Evolutionary conservation across 1,140 invertebrate species (phyloP), one percentile per base, ranked within the genome.

Genomic region (Drosophila mauritiana): DNA sequence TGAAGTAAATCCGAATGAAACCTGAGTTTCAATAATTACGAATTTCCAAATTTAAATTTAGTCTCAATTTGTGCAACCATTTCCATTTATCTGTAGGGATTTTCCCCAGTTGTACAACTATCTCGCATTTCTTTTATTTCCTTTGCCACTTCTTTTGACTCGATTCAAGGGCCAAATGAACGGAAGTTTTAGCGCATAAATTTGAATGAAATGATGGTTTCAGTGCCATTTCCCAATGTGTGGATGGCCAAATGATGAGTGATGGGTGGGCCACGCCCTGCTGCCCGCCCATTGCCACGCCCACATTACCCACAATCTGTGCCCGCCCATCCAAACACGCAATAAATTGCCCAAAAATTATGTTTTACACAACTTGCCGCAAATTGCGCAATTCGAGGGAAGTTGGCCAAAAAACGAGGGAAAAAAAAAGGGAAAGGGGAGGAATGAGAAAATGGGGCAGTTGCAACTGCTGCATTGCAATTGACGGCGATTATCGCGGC

Each of bases 141-240:
- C 67, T 67, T 20, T 46, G 64, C 75, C 55, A 80, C 70, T 81
- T 85, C 65, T 81, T 70, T 48, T 37, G 42, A 55, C 48, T 70
- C 15, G 67, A 69, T 56, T 70, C 42, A 59, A 65, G 64, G 63
- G 55, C 75, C 69, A 88, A 82, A 76, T 73, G 67, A 86, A 73
- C 83, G 83, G 83, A 86, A 86, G 84, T 89, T 83, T 86, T 83
- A 79, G 84, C 79, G 83, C 83, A 86, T 89, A 86, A 86, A 86
- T 89, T 89, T 88, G 67, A 89, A 62, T 83, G 63, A 69, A 49
- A 76, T 40, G 74, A 68, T 70, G 55, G 68, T 78, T 49, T 62
- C 57, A 34, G 57, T 52, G 48, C 78, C 43, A 39, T 54, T 36
- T 39, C 6, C 42, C 65, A 25, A 70, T 72, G 65, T 72, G 68